phyloP scores from a whole-genome alignment of 1,140 invertebrate genomes.

The Hestina assimilis region DNA sequence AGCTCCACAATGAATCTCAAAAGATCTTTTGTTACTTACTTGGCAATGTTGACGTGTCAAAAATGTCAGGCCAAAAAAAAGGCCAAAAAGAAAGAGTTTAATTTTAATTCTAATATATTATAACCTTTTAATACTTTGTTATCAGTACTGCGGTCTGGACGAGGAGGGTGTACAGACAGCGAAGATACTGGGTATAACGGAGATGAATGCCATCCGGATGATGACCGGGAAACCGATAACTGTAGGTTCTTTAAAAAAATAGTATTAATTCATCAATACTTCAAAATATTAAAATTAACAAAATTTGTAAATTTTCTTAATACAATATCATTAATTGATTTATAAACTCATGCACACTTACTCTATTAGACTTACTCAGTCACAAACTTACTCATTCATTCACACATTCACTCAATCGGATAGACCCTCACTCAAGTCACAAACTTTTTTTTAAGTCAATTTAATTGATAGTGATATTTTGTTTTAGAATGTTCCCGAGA shows the following conservation, averaged over 20 bases:
- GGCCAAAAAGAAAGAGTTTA: too few species aligned
- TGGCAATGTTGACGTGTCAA: too few species aligned
- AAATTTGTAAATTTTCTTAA: too few species aligned
- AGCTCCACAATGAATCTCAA: conserved; percentile 13
- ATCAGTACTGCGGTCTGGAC: conserved; percentile 79
- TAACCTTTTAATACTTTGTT: conserved; percentile 6
- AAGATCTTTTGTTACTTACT: background rate
- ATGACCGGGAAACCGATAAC: conserved; percentile 78
- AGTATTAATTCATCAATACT: background rate
- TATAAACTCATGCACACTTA: too few species aligned
- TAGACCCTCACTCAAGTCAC: too few species aligned
- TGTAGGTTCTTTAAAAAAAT: conserved; percentile 31
- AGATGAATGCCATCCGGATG: conserved; percentile 81
- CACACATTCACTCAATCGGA: too few species aligned
- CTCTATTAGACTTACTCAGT: too few species aligned
- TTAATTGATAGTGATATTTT: background rate
- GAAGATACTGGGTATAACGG: conserved; percentile 83
- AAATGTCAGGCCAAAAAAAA: too few species aligned
- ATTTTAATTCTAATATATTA: background rate
- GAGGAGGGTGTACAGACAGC: conserved; percentile 81
- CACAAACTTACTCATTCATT: too few species aligned
- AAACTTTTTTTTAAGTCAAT: too few species aligned
- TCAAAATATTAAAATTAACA: too few species aligned
- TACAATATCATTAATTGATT: too few species aligned
- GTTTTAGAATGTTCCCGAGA: conserved; percentile 79